Evolutionary conservation across 2,113 vertebrate species (phyloP).

Genomic region (Varanus salvator): DNA sequence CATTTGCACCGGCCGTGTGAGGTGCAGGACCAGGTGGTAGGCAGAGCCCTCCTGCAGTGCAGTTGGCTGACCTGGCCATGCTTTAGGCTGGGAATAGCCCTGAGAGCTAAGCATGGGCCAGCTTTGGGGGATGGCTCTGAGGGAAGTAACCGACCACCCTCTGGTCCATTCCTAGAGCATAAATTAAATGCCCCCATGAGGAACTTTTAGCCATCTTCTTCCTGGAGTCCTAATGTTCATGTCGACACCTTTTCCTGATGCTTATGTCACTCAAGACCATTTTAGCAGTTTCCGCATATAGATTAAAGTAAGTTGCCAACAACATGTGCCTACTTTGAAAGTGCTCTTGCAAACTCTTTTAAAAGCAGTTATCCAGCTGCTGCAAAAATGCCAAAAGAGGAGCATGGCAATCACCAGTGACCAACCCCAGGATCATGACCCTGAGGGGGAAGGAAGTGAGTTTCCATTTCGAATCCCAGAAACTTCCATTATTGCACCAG

Average conservation of each 20-base stretch:
- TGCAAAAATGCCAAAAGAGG: not conserved
- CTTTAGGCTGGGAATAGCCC: not conserved
- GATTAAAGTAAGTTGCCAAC: not conserved
- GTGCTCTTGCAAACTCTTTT: not conserved
- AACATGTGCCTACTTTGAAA: not conserved
- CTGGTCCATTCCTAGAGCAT: not conserved
- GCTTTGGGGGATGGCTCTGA: too few species aligned
- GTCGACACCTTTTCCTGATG: not conserved
- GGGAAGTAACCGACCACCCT: not conserved
- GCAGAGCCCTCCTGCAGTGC: not conserved
- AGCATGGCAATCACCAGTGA: not conserved
- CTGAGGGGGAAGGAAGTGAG: not conserved
- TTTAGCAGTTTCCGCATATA: not conserved
- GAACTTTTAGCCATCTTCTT: not conserved
- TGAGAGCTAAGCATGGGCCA: not conserved
- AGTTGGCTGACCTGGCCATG: not conserved
- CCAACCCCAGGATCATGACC: not conserved
- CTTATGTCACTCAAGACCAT: not conserved
- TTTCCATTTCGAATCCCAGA: not conserved
- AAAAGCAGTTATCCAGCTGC: not conserved
- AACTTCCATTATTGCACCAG: not conserved
- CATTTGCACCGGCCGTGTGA: not conserved
- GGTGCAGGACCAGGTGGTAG: not conserved
- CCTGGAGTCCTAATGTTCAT: not conserved
- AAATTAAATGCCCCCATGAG: not conserved